These are phyloP conservation scores for Eurytoma californica DNA, from an alignment of 2,888 invertebrate genomes.

Conservation along the genomic window DNA sequence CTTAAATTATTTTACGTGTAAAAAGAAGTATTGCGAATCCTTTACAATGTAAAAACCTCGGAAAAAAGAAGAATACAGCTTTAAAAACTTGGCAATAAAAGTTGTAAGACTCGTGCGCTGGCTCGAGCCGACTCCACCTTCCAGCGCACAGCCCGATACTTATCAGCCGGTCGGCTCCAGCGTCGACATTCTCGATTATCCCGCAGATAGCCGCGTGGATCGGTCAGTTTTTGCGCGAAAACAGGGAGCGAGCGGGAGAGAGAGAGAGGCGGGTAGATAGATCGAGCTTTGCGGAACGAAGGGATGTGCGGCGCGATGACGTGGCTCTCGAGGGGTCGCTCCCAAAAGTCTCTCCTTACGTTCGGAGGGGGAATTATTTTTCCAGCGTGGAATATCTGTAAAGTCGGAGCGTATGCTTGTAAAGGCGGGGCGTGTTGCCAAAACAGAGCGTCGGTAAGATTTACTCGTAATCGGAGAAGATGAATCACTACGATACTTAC, in stretches of 20 bases:
- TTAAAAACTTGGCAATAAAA: no score
- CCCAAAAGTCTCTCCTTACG: conserved; percentile 11
- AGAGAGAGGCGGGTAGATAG: not conserved
- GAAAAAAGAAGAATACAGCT: no score
- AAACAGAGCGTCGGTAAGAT: conserved; percentile 38
- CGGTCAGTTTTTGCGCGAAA: conserved; percentile 17
- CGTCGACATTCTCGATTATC: conserved; percentile 26
- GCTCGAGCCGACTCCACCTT: no score
- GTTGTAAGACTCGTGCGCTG: no score
- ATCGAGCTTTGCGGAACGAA: not conserved
- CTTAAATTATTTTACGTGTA: no score
- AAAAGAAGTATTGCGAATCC: no score
- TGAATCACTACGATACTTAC: not conserved
- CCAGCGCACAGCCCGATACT: no score
- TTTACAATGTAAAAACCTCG: no score
- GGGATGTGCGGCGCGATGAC: conserved; percentile 26
- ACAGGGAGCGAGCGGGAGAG: not conserved
- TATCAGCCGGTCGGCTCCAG: not conserved
- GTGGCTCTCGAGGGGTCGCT: conserved; percentile 14
- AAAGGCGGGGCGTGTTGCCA: conserved; percentile 32
- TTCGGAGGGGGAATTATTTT: not conserved
- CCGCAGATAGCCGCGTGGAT: conserved; percentile 20
- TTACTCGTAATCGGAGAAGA: conserved; percentile 43
- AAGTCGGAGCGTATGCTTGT: conserved; percentile 45
- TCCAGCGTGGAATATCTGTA: conserved; percentile 25